Conservation (phyloP, 2,888 invertebrate species). For the Cantharis rufa region DNA sequence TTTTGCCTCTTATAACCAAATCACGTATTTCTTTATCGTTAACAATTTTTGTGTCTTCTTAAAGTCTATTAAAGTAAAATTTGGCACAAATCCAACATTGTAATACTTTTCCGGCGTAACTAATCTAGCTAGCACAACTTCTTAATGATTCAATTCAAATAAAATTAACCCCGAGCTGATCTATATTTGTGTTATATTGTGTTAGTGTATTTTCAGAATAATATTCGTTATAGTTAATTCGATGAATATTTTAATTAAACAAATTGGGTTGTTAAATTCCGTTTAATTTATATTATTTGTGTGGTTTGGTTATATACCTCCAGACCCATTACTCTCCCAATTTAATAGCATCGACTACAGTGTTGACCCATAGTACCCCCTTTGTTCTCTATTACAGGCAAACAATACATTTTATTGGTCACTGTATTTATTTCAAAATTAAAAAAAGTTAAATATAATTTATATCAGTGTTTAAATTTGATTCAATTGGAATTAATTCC, state of each 20-base stretch:
- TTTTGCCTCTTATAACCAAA: background rate
- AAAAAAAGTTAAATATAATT: too few relatives aligned
- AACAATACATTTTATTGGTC: too few relatives aligned
- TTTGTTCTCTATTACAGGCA: background rate
- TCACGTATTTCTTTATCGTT: background rate
- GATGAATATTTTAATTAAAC: background rate
- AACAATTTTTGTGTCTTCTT: background rate
- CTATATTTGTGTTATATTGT: conserved; percentile 7
- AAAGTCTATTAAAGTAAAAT: background rate
- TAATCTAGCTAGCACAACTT: background rate
- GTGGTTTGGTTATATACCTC: background rate
- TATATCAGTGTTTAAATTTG: too few relatives aligned
- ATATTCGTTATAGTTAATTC: background rate
- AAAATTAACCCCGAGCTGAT: conserved; percentile 12
- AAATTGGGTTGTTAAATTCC: background rate
- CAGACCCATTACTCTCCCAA: background rate
- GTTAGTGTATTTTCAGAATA: background rate
- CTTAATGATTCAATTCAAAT: conserved; percentile 10
- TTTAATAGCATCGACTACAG: background rate
- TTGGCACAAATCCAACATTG: conserved; percentile 7
- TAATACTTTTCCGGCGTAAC: background rate
- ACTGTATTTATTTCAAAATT: too few relatives aligned
- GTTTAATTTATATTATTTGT: background rate
- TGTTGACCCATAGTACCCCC: background rate
- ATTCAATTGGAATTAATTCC: too few relatives aligned